Conservation (phyloP, 2,113 vertebrate genomes). For the Cavia aperea region DNA sequence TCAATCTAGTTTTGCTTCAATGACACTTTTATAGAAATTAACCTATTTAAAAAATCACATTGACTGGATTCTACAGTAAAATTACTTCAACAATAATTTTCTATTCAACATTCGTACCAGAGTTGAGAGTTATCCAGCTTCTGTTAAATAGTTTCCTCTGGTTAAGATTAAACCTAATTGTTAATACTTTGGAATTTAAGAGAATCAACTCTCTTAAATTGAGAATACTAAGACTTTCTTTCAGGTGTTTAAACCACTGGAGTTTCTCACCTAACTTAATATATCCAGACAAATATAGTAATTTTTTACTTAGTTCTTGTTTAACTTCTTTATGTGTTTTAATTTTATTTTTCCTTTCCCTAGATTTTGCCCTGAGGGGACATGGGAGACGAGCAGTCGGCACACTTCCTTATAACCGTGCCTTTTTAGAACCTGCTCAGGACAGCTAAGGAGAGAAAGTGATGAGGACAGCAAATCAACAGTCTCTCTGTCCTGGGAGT, state of each 20-base stretch:
- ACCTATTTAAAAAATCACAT: background rate
- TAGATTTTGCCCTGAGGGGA: background rate
- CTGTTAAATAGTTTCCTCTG: background rate
- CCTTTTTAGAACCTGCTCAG: conserved; percentile 1
- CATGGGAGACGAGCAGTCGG: background rate
- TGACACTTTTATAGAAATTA: background rate
- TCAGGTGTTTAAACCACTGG: background rate
- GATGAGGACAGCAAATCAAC: background rate
- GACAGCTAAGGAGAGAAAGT: conserved; percentile 22
- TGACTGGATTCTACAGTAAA: background rate
- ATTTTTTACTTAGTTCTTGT: background rate
- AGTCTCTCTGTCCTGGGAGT: background rate
- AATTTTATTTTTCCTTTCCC: conserved; percentile 32
- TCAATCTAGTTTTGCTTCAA: background rate
- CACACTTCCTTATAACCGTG: background rate
- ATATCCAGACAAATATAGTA: conserved; percentile 17
- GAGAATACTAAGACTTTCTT: background rate
- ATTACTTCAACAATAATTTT: background rate
- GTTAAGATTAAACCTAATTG: background rate
- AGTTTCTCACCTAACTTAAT: conserved; percentile 18
- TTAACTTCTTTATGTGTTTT: background rate
- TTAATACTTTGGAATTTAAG: conserved; percentile 25
- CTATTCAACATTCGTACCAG: background rate
- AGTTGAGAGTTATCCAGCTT: conserved; percentile 10
- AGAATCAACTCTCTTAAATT: conserved; percentile 13